phyloP scores from a whole-genome alignment of 2,797 vertebrate genomes.

The Siniperca undulata region DNA sequence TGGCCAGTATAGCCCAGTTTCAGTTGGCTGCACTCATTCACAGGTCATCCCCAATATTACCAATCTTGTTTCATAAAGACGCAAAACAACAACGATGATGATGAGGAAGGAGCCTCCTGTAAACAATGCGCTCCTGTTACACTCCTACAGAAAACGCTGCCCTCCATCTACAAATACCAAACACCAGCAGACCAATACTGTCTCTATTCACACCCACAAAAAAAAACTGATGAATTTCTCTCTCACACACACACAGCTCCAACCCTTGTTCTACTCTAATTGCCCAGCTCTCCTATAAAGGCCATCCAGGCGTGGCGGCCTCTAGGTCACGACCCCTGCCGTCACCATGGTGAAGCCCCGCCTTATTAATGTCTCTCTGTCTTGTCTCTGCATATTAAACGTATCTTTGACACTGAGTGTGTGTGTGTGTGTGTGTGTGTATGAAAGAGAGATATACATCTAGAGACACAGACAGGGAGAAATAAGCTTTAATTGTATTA shows the following conservation, averaged over 20 bases:
- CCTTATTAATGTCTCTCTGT: conserved; percentile 72
- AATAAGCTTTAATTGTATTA: not conserved
- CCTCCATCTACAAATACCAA: conserved; percentile 30
- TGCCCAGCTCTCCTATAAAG: conserved; percentile 77
- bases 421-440: conserved; percentile 4
- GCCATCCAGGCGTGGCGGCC: conserved; percentile 73
- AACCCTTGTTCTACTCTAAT: conserved; percentile 69
- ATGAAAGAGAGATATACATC: not conserved
- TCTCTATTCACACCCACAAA: conserved; percentile 26
- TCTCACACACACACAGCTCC: conserved; percentile 35
- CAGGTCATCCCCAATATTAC: conserved; percentile 48
- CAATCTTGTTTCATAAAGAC: conserved; percentile 33
- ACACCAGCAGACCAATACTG: conserved; percentile 24
- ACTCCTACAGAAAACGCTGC: conserved; percentile 7
- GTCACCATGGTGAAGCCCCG: conserved; percentile 75
- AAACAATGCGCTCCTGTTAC: conserved; percentile 1
- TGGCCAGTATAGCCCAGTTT: conserved; percentile 49
- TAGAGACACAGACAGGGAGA: not conserved
- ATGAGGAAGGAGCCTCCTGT: conserved; percentile 6
- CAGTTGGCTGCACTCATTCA: conserved; percentile 64
- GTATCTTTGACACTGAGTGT: conserved; percentile 21
- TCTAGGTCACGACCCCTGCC: conserved; percentile 76
- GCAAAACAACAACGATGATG: conserved; percentile 23
- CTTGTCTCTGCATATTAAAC: conserved; percentile 75
- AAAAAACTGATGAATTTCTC: conserved; percentile 33